phyloP scores from a whole-genome alignment of 2,113 vertebrate species.

The Cynocephalus volans region DNA sequence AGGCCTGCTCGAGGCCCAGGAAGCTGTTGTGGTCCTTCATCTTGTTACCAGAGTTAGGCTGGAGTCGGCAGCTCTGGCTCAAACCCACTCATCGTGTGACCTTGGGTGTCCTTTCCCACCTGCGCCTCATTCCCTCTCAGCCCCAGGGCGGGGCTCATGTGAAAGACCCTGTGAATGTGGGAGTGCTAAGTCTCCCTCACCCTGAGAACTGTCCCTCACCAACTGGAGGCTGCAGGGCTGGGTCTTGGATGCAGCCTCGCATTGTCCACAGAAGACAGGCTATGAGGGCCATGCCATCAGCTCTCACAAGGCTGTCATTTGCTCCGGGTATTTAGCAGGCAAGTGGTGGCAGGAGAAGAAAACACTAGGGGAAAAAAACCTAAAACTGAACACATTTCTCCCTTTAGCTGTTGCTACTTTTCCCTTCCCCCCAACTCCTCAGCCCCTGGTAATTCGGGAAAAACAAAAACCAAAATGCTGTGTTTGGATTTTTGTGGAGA shows the following conservation, averaged over 20 bases:
- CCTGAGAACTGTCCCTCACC: neutral
- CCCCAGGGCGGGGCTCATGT: neutral
- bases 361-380: neutral
- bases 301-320: neutral
- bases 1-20: rapidly evolving
- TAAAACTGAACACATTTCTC: neutral
- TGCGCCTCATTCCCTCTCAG: neutral
- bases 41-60: neutral
- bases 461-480: neutral
- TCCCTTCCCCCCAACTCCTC: neutral
- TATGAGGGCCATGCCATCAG: rapidly evolving
- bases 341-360: neutral
- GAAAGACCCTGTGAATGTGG: neutral
- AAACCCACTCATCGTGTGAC: neutral
- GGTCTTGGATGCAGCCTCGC: neutral
- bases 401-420: neutral
- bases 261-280: neutral
- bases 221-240: neutral
- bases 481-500: slow-evolving; percentile 22
- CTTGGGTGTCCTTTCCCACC: slow-evolving; percentile 18
- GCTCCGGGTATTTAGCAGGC: neutral
- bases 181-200: neutral
- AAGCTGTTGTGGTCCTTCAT: neutral
- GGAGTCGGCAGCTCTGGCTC: neutral
- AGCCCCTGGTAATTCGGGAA: neutral